A percentile compares a stretch with the other conserved stretches of the same genome.
Conservation (phyloP, 2,113 vertebrate genomes). For the Alligator sinensis region DNA sequence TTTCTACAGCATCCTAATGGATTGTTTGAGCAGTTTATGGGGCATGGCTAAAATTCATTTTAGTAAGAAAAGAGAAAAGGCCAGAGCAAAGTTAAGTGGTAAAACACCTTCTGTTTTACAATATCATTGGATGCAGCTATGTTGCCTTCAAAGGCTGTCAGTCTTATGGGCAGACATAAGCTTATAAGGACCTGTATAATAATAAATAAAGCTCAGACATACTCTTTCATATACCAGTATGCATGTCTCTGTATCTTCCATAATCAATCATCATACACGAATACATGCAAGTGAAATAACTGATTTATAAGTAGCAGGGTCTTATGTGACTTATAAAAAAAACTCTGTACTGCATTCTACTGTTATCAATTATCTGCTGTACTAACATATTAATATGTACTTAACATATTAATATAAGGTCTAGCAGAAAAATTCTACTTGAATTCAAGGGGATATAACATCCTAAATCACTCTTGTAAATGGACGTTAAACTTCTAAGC, state of each 20-base stretch:
- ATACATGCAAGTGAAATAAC: neutral
- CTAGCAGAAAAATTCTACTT: neutral
- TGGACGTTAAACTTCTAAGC: neutral
- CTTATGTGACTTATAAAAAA: too few relatives aligned
- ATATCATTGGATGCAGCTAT: neutral
- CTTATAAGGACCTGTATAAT: neutral
- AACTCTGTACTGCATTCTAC: neutral
- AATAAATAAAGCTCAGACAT: neutral
- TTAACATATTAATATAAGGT: neutral
- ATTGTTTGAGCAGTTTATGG: conserved; percentile 36
- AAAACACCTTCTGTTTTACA: neutral
- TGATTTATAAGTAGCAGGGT: neutral
- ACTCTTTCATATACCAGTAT: neutral
- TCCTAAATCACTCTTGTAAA: neutral
- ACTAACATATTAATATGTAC: neutral
- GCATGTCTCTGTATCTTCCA: neutral
- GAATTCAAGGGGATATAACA: neutral
- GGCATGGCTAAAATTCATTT: conserved; percentile 29
- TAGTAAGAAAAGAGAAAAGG: neutral
- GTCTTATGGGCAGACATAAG: neutral
- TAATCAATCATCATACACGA: neutral
- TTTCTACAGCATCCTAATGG: conserved; percentile 51
- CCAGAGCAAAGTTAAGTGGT: neutral
- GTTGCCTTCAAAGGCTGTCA: neutral
- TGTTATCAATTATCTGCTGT: neutral